Conservation (phyloP, 2,888 invertebrate genomes). For the Prosopocoilus inquinatus region DNA sequence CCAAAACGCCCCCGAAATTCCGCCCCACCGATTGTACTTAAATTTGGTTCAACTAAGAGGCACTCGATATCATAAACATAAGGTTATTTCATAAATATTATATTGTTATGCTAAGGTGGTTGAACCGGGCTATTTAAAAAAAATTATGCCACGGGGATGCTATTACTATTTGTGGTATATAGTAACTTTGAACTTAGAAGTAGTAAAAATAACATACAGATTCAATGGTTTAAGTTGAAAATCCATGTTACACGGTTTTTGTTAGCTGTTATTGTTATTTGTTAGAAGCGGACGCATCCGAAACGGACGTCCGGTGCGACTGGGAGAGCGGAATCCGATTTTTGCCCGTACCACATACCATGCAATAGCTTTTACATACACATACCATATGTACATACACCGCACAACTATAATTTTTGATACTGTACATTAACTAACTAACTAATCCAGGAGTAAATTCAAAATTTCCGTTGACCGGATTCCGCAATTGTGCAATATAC, state of each 20-base stretch:
- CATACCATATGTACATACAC: slow-evolving; percentile 38
- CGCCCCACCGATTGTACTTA: slow-evolving; percentile 49
- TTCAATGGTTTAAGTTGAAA: slow-evolving; percentile 52
- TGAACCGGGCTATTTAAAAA: slow-evolving; percentile 35
- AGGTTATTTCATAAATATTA: slow-evolving; percentile 55
- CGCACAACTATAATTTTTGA: slow-evolving; percentile 35
- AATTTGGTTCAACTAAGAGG: slow-evolving; percentile 52
- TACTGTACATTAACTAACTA: slow-evolving; percentile 14
- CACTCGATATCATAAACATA: slow-evolving; percentile 52
- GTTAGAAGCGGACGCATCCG: slow-evolving; percentile 37
- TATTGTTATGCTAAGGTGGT: slow-evolving; percentile 54
- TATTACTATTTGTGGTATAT: slow-evolving; percentile 55
- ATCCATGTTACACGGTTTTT: slow-evolving; percentile 49
- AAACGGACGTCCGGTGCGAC: slow-evolving; percentile 18
- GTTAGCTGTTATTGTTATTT: slow-evolving; percentile 54
- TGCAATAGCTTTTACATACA: slow-evolving; percentile 27
- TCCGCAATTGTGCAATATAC: slow-evolving; percentile 28
- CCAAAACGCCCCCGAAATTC: slow-evolving; percentile 53
- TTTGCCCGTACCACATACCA: slow-evolving; percentile 11
- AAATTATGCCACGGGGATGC: slow-evolving; percentile 31
- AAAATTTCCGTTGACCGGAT: slow-evolving; percentile 26
- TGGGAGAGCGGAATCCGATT: slow-evolving; percentile 26
- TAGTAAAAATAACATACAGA: slow-evolving; percentile 53
- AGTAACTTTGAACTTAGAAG: slow-evolving; percentile 53
- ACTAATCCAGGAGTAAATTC: slow-evolving; percentile 24